Evolutionary conservation across 1,140 invertebrate genomes (phyloP).

Genomic region (Metopolophium dirhodum): DNA sequence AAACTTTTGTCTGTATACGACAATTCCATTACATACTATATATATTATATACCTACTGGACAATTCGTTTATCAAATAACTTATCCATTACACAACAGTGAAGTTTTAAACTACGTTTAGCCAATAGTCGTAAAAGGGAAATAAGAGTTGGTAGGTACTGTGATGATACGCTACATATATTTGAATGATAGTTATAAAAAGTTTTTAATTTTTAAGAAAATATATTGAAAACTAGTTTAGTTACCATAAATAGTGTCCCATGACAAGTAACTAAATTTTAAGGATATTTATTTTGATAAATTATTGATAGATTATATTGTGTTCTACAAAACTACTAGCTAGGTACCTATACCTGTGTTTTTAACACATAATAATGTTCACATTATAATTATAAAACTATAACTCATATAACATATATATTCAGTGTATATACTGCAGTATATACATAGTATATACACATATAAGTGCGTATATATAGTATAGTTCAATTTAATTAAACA

Average conservation of each 20-base stretch:
- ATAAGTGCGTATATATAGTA: too few relatives aligned
- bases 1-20: not conserved
- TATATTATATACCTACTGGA: not conserved
- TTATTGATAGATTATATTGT: not conserved
- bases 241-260: not conserved
- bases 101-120: not conserved
- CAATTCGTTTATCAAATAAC: not conserved
- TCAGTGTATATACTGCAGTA: too few relatives aligned
- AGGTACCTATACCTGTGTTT: not conserved
- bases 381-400: not conserved
- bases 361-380: not conserved
- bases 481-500: too few relatives aligned
- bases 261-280: not conserved
- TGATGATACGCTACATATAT: not conserved
- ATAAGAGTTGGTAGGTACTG: not conserved
- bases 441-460: too few relatives aligned
- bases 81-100: not conserved
- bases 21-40: not conserved
- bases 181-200: not conserved
- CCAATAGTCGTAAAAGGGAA: not conserved
- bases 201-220: not conserved
- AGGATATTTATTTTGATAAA: too few relatives aligned
- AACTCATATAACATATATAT: not conserved
- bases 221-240: not conserved
- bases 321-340: not conserved